Conservation (phyloP, 2,113 vertebrate species). For the Meles meles region DNA sequence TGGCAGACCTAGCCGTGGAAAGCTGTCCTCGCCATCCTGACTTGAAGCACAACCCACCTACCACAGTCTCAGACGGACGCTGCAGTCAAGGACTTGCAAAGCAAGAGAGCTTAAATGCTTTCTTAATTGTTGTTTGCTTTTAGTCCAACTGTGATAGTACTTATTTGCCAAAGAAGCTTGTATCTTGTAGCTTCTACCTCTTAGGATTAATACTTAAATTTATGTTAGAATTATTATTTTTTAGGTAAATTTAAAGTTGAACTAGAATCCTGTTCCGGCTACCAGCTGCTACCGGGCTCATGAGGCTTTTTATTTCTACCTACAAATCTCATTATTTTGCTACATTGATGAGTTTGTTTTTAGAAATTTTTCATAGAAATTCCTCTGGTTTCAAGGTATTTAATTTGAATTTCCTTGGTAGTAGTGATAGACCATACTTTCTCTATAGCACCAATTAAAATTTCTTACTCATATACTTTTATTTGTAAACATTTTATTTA, state of each 20-base stretch:
- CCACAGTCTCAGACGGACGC: no score
- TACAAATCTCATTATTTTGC: neutral
- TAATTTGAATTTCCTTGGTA: neutral
- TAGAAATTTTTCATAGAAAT: neutral
- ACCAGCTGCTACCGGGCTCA: neutral
- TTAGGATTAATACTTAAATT: neutral
- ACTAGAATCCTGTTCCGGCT: neutral
- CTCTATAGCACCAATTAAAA: neutral
- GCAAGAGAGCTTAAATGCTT: neutral
- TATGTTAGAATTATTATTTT: neutral
- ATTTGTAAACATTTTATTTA: neutral
- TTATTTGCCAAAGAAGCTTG: neutral
- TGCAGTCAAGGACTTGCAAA: no score
- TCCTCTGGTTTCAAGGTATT: neutral
- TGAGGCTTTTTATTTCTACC: neutral
- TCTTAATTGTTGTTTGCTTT: neutral
- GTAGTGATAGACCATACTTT: neutral
- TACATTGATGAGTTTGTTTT: neutral
- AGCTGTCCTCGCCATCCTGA: no score
- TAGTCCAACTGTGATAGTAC: neutral
- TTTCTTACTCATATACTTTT: neutral
- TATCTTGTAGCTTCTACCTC: neutral
- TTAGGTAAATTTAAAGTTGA: neutral
- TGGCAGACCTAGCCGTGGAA: no score
- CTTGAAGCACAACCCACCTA: no score